Evolutionary conservation across 1,140 invertebrate species (phyloP).

Genomic region (Leptinotarsa texana): DNA sequence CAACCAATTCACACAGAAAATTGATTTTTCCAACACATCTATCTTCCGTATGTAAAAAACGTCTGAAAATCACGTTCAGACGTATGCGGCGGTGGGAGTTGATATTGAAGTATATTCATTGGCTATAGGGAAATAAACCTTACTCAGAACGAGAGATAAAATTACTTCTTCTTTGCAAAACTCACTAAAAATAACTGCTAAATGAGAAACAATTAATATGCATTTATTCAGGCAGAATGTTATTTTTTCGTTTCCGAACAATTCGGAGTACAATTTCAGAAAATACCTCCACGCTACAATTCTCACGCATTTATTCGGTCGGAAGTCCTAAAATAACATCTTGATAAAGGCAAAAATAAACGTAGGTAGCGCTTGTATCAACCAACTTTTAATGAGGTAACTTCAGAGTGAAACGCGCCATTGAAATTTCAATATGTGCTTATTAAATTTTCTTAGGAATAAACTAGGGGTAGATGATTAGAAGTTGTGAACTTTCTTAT

Average conservation of each 20-base stretch:
- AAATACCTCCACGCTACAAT: background rate
- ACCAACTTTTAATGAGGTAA: conserved; percentile 15
- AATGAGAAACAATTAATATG: conserved; percentile 15
- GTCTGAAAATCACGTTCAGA: too few species aligned
- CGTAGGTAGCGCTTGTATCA: conserved; percentile 7
- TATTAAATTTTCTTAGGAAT: conserved; percentile 18
- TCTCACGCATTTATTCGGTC: too few species aligned
- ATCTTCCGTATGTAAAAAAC: too few species aligned
- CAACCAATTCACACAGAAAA: too few species aligned
- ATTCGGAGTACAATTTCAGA: background rate
- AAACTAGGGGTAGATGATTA: background rate
- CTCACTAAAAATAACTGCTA: background rate
- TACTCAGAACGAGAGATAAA: too few species aligned
- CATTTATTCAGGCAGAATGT: conserved; percentile 6
- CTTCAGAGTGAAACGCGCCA: background rate
- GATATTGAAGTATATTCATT: too few species aligned
- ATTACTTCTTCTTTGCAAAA: background rate
- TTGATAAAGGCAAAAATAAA: conserved; percentile 4
- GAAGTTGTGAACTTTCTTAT: background rate
- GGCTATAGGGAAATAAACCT: too few species aligned
- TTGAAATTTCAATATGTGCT: conserved; percentile 19
- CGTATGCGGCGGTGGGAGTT: too few species aligned
- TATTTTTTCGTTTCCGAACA: background rate
- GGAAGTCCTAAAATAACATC: too few species aligned
- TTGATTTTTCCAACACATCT: too few species aligned